These are phyloP conservation scores for Myrmophylax atrothorax DNA, from an alignment of 2,113 vertebrate species.

Conservation along the genomic window DNA sequence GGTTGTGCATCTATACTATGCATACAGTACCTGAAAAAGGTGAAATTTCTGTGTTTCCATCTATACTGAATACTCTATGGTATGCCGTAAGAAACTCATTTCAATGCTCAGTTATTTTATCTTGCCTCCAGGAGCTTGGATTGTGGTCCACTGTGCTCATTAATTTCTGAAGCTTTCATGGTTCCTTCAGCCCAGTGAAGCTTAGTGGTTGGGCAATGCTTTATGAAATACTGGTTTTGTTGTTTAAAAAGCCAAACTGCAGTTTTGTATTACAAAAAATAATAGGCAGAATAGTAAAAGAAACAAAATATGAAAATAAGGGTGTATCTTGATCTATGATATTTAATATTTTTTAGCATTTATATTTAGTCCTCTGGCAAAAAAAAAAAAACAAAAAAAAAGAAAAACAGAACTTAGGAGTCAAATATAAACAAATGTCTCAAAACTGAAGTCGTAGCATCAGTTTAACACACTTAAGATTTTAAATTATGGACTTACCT, in stretches of 20 bases:
- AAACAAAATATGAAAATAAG: neutral
- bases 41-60: neutral
- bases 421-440: neutral
- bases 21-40: neutral
- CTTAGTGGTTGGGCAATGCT: neutral
- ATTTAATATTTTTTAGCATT: neutral
- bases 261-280: neutral
- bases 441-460: neutral
- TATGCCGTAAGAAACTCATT: neutral
- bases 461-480: neutral
- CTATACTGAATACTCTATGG: neutral
- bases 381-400: neutral
- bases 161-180: neutral
- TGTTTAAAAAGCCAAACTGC: neutral
- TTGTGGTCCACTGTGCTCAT: neutral
- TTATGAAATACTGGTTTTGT: neutral
- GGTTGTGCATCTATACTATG: neutral
- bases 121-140: neutral
- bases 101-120: neutral
- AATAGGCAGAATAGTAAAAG: neutral
- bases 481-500: neutral
- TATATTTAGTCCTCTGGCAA: neutral
- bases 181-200: neutral
- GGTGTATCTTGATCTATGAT: neutral
- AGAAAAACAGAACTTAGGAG: neutral